Base-by-base conservation (phyloP, 2,888 invertebrate species). In the Serrognathus titanus region DNA sequence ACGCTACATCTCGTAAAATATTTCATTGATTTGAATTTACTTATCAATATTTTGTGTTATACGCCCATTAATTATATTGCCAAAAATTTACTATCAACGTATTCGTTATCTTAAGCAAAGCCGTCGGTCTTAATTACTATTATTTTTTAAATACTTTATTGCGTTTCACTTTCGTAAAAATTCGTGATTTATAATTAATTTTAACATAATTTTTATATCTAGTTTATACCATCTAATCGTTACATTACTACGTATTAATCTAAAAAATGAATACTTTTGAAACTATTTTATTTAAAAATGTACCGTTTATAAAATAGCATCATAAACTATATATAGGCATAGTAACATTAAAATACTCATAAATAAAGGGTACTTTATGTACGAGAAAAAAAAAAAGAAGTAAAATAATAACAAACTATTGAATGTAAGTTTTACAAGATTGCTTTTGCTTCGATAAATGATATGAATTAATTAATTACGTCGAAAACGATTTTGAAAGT, bases 311-410 rank as follows among this genome's bases (percentile, higher is more conserved):
- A 68, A 68, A 68, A 68, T 68, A 68, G 68, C 65, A 66, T 68
- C 66, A 66, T 68, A 66, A 66, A 68, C 68, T 68, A 66, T 68
- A 66, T 67, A 64, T 64, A 66, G 61, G 66, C 65, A 51, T 63
- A 58, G 61, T 68, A 68, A 68, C 68, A 66, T 68, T 62, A 66
- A 66, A 66, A 63, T 68, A 64, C 63, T 61, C 58, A 59, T 64
- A 64, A 62, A 62, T 59, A 59, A 59, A 56, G 51, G 48, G 41
- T 58, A 56, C 40, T 47, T 56, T 48, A 50, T 31, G 13, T 55
- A 40, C 49, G 41, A 37, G 10, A 24, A 45, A 39, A 31, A 31
- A 31, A 31, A 31, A 31, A 31, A 51, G 55, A 52, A 57, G 54
- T 55, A 56, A 57, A 63, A 57, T 57, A 57, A 51, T 56, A 40